Percentiles rank a stretch among this genome's conserved stretches.
Conservation (phyloP, 2,113 vertebrate species). For the Pristiophorus japonicus region DNA sequence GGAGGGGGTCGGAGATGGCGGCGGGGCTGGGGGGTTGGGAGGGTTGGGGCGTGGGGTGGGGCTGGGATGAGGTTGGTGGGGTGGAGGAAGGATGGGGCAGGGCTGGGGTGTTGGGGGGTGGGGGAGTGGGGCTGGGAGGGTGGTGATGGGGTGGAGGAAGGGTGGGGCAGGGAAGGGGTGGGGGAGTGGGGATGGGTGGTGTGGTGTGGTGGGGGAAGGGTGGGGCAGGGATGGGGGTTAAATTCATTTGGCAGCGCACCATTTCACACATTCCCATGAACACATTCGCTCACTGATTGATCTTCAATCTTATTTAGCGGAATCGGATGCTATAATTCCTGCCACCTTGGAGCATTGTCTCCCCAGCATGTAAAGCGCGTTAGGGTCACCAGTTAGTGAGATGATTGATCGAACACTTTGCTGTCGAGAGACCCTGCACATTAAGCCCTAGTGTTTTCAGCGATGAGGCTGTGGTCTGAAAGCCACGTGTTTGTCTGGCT, state of each 20-base stretch:
- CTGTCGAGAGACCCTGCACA: neutral
- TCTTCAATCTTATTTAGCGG: neutral
- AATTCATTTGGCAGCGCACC: neutral
- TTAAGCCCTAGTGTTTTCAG: neutral
- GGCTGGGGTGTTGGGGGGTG: no score
- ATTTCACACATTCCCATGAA: neutral
- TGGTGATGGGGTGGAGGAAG: no score
- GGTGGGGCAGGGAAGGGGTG: no score
- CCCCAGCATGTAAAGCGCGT: neutral
- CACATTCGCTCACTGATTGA: neutral
- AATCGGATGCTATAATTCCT: neutral
- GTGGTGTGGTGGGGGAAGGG: no score
- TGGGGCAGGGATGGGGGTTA: neutral
- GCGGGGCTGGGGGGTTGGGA: no score
- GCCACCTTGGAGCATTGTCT: neutral
- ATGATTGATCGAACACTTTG: neutral
- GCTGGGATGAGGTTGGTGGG: no score
- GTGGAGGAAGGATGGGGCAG: no score
- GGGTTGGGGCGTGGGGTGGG: no score
- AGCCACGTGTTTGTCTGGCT: neutral
- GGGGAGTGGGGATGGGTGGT: no score
- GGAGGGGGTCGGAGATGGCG: no score
- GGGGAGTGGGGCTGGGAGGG: neutral
- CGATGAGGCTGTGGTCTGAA: no score
- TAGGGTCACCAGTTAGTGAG: neutral